phyloP scores from a whole-genome alignment of 2,113 vertebrate genomes.

The Xyrauchen texanus region DNA sequence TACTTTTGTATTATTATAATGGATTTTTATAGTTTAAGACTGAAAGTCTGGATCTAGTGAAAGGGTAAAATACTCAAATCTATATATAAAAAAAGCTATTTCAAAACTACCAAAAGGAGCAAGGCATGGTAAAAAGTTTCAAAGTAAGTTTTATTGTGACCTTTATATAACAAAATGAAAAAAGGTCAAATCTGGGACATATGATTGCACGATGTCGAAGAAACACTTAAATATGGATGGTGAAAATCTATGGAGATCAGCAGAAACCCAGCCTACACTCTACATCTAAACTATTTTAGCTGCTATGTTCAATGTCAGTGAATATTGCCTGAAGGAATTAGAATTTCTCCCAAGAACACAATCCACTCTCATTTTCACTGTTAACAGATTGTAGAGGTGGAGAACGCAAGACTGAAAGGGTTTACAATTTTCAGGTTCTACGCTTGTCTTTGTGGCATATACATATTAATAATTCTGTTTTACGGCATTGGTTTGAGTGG shows the following conservation, averaged over 20 bases:
- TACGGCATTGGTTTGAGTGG: conserved; percentile 41
- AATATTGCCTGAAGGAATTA: conserved; percentile 5
- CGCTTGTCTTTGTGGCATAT: conserved; percentile 20
- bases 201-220: not conserved
- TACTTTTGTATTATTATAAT: too few species aligned
- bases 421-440: conserved; percentile 21
- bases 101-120: too few species aligned
- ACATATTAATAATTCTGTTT: conserved; percentile 49
- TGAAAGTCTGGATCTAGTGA: too few species aligned
- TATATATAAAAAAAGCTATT: too few species aligned
- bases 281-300: not conserved
- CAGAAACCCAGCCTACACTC: not conserved
- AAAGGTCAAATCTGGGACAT: too few species aligned
- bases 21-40: too few species aligned
- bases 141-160: too few species aligned
- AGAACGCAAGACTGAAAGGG: not conserved
- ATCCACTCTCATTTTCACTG: conserved; percentile 12
- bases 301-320: conserved; percentile 27
- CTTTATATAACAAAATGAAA: too few species aligned
- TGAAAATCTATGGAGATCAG: not conserved
- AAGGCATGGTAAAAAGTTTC: too few species aligned
- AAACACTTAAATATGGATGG: not conserved
- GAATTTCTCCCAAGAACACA: conserved; percentile 15
- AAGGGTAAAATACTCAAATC: too few species aligned
- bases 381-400: conserved; percentile 13